These are phyloP conservation scores for Heliconius ethilla DNA, from an alignment of 2,888 invertebrate species.

Conservation along the genomic window DNA sequence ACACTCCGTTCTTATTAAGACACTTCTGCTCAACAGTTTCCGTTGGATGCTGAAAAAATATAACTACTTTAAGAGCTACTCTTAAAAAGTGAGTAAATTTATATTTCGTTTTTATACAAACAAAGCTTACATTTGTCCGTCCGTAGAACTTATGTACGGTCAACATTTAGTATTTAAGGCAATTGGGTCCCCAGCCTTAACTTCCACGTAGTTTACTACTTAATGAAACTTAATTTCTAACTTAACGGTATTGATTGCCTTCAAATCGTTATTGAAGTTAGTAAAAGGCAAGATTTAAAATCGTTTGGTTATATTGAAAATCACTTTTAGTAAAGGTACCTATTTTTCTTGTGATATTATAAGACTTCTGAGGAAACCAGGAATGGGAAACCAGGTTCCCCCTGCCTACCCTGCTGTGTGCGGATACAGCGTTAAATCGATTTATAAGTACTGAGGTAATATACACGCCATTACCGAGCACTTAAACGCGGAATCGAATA, in stretches of 20 bases:
- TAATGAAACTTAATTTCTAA: conserved; percentile 35
- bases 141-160: conserved; percentile 1
- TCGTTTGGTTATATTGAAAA: not conserved
- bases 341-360: too few relatives aligned
- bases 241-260: conserved; percentile 33
- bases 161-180: conserved; percentile 26
- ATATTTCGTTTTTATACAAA: not conserved
- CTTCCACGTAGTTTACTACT: conserved; percentile 24
- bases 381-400: too few relatives aligned
- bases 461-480: conserved; percentile 13
- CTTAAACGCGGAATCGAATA: conserved; percentile 3
- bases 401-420: too few relatives aligned
- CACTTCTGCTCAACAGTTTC: too few relatives aligned
- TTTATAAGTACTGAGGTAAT: not conserved
- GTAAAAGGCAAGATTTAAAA: conserved; percentile 11
- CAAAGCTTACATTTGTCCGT: conserved; percentile 1
- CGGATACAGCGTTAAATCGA: too few relatives aligned
- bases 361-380: too few relatives aligned
- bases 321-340: not conserved
- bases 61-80: too few relatives aligned
- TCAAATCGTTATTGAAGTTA: conserved; percentile 29
- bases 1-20: too few relatives aligned
- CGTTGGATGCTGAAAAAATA: not conserved
- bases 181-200: conserved; percentile 16
- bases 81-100: not conserved